Evolutionary conservation across 2,888 invertebrate species (phyloP).

Genomic region (Thecocarcelia acutangulata): DNA sequence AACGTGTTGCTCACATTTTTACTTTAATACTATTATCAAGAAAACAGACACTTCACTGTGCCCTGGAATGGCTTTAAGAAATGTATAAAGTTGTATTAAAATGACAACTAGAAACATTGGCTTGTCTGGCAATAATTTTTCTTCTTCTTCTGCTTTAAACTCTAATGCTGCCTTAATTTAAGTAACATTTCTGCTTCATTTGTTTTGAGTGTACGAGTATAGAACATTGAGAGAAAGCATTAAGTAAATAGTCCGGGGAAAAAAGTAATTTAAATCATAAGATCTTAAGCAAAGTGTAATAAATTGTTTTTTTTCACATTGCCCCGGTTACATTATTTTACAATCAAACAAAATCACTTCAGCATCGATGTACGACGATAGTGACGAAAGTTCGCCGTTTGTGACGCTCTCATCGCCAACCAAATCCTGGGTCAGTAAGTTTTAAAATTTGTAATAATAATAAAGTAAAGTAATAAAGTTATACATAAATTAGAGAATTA

Average conservation of each 20-base stretch:
- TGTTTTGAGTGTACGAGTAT: conserved; percentile 19
- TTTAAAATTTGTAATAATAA: background rate
- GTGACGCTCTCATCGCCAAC: conserved; percentile 86
- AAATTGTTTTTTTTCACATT: conserved; percentile 6
- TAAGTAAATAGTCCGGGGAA: conserved; percentile 52
- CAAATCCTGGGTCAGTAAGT: conserved; percentile 83
- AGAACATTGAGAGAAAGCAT: conserved; percentile 4
- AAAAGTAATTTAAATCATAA: conserved; percentile 67
- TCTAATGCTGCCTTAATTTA: conserved; percentile 22
- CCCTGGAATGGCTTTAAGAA: conserved; percentile 4
- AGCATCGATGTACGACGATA: conserved; percentile 83
- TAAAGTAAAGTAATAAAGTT: no score
- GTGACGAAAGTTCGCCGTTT: conserved; percentile 86
- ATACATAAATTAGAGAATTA: no score
- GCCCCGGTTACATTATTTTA: background rate
- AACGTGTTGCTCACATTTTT: conserved; percentile 49
- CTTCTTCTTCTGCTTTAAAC: conserved; percentile 8
- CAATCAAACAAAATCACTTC: background rate
- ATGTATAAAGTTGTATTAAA: conserved; percentile 20
- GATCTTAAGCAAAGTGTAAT: conserved; percentile 40
- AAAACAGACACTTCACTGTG: background rate
- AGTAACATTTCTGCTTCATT: conserved; percentile 49
- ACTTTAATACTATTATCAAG: conserved; percentile 42
- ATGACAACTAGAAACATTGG: conserved; percentile 37
- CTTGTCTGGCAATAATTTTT: conserved; percentile 28